A percentile compares a stretch with the other conserved stretches of the same genome.
Conservation (phyloP, 2,797 vertebrate genomes). For the Brachymystax lenok region DNA sequence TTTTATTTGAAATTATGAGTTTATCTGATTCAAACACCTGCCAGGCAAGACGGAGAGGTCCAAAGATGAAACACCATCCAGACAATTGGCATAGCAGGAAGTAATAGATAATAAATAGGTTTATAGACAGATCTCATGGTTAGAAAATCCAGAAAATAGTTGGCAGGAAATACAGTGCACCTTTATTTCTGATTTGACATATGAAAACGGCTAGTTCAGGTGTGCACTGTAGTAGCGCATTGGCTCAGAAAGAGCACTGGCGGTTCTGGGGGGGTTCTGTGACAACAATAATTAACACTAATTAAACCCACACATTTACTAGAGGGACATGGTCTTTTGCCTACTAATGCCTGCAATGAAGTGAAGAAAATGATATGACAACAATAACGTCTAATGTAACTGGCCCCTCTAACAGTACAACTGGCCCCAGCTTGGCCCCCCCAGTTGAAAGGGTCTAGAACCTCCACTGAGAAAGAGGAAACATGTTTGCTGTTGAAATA, state of each 20-base stretch:
- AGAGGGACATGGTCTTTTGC: no score
- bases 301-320: no score
- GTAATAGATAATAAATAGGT: not conserved
- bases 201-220: not conserved
- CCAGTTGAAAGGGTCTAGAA: no score
- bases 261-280: no score
- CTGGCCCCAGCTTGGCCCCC: no score
- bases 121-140: not conserved
- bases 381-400: no score
- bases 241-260: not conserved
- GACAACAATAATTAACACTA: no score
- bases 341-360: no score
- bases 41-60: conserved; percentile 40
- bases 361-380: no score
- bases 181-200: not conserved
- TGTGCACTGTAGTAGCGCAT: not conserved
- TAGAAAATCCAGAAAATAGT: not conserved
- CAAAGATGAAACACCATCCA: not conserved
- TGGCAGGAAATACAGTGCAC: not conserved
- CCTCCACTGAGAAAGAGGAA: not conserved
- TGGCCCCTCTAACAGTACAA: no score
- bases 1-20: conserved; percentile 57
- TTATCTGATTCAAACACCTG: conserved; percentile 64
- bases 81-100: not conserved
- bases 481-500: not conserved